Evolutionary conservation across 2,888 invertebrate genomes (phyloP), one percentile per base, ranked within the genome.

Genomic region (Spialia ferax): DNA sequence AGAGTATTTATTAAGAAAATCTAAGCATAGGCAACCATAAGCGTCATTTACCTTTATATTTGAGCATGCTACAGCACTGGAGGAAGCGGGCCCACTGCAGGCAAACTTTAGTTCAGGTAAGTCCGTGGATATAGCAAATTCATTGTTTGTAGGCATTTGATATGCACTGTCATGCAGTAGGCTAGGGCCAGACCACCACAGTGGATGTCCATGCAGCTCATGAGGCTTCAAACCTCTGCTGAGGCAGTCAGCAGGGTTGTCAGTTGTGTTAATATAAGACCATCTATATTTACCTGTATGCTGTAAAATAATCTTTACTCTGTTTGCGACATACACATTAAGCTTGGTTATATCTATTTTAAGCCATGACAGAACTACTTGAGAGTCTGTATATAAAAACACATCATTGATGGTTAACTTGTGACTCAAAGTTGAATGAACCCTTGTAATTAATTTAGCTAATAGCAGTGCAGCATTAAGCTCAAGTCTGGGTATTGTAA

Each of bases 21-120:
- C 22, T n/a, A 48, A 60, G 66, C 7, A 59, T 52, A 23, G 35
- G 52, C 60, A 48, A 64, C 64, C 64, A 64, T 11, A 13, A 11
- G 35, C 11, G 35, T 35, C 11, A 11, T 11, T 35, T 35, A 35
- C 11, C 35, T 11, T 35, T 3, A 35, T 13, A 35, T 35, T 35
- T 2, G 35, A 35, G 35, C 35, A 35, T 10, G 10, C 32, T 2
- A 32, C 11, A 32, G 32, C 35, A 35, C 35, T 35, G 11, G 35
- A 35, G 35, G 35, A 35, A 35, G 35, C 35, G 10, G 10, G 10
- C 11, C 35, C 35, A 35, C 35, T 35, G 35, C 35, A 35, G 10
- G 35, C 35, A 35, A 11, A 35, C 35, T 11, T 35, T 35, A 35
- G 11, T 11, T 35, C 35, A 35, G 35, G 35, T 35, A 35, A 35